A percentile compares a stretch with the other conserved stretches of the same genome.
These are phyloP conservation scores for Euplagia quadripunctaria DNA, from an alignment of 2,888 invertebrate species.

Conservation along the genomic window DNA sequence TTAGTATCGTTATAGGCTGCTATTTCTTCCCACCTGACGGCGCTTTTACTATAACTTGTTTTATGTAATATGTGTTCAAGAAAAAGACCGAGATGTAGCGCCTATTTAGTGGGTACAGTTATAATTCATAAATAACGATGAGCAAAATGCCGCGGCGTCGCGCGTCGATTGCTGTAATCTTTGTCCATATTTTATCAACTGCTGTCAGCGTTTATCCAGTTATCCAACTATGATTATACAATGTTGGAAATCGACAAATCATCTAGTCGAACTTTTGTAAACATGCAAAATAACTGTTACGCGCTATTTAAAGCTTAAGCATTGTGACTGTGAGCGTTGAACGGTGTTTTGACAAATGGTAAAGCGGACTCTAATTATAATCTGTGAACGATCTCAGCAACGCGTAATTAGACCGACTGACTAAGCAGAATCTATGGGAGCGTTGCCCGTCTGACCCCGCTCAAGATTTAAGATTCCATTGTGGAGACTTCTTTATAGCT, in stretches of 20 bases:
- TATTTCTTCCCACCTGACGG: constrained; percentile 34
- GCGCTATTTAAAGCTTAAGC: constrained; percentile 43
- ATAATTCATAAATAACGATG: constrained; percentile 44
- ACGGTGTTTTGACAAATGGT: constrained; percentile 68
- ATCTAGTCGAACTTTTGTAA: constrained; percentile 51
- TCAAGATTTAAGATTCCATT: constrained; percentile 68
- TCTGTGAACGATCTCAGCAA: constrained; percentile 62
- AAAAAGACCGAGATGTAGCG: constrained; percentile 18
- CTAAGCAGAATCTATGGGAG: constrained; percentile 75
- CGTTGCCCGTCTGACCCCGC: constrained; percentile 62
- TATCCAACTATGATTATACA: constrained; percentile 56
- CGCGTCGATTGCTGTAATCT: constrained; percentile 47
- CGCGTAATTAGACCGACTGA: constrained; percentile 74
- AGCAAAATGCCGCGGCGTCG: constrained; percentile 34
- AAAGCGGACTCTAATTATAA: constrained; percentile 59
- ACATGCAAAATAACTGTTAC: constrained; percentile 54
- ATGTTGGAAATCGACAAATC: constrained; percentile 53
- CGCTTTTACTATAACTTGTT: constrained; percentile 31
- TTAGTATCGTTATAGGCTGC: constrained; percentile 38
- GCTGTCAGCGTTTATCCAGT: constrained; percentile 54
- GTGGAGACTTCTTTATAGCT: constrained; percentile 67
- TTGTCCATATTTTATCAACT: constrained; percentile 55
- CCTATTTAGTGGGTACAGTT: constrained; percentile 32
- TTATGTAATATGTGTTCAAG: constrained; percentile 22
- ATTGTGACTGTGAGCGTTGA: constrained; percentile 45